These are phyloP conservation scores for Chironomus riparius DNA, from an alignment of 2,888 invertebrate genomes.

Conservation along the genomic window DNA sequence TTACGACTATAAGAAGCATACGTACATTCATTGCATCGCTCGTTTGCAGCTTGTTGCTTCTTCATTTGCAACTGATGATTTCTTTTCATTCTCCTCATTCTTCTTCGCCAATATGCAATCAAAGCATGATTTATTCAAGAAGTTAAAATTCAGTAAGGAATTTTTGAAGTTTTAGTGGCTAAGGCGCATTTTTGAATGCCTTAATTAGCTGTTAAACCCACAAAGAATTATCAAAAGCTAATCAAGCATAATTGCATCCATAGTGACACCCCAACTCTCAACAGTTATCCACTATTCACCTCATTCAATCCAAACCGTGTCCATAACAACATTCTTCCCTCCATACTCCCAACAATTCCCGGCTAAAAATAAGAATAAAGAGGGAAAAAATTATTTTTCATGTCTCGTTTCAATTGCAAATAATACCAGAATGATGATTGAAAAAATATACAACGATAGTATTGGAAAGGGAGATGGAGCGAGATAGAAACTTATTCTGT, in stretches of 20 bases:
- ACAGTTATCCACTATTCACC: too few relatives aligned
- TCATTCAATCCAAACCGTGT: too few relatives aligned
- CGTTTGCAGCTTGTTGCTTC: constrained; percentile 15
- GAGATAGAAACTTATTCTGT: background rate
- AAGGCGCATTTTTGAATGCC: too few relatives aligned
- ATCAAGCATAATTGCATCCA: too few relatives aligned
- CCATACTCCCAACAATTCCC: background rate
- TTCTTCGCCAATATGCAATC: background rate
- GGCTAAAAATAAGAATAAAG: background rate
- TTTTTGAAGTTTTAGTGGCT: too few relatives aligned
- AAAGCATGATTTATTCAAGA: constrained; percentile 7
- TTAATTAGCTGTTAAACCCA: too few relatives aligned
- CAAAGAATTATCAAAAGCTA: too few relatives aligned
- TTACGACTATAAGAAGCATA: too few relatives aligned
- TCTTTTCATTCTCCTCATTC: background rate
- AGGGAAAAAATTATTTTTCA: background rate
- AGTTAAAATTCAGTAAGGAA: background rate
- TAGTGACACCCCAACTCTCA: too few relatives aligned
- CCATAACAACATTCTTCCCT: too few relatives aligned
- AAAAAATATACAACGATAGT: background rate
- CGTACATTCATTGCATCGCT: background rate
- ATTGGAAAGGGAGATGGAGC: background rate
- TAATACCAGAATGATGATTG: background rate
- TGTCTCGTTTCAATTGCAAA: constrained; percentile 21
- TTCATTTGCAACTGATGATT: constrained; percentile 15